Evolutionary conservation across 2,113 vertebrate genomes (phyloP).

Genomic region (Solenodon paradoxus): DNA sequence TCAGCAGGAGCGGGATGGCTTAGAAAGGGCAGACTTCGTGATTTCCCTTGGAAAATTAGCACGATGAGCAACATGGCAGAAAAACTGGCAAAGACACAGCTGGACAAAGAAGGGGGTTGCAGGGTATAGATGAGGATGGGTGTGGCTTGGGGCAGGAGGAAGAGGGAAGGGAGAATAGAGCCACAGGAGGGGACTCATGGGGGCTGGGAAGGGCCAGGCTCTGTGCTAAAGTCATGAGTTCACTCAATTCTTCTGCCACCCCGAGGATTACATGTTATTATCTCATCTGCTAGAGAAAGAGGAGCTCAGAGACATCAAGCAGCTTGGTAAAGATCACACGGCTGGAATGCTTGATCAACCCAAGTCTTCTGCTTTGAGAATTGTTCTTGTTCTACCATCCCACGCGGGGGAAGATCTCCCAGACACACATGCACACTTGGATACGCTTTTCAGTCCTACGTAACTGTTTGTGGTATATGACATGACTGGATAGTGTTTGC

Average conservation of each 20-base stretch:
- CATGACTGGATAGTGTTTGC: not conserved
- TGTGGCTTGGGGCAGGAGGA: not conserved
- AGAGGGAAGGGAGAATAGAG: not conserved
- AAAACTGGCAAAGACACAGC: not conserved
- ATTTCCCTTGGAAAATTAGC: conserved; percentile 69
- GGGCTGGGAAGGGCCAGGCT: not conserved
- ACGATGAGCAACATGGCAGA: conserved; percentile 36
- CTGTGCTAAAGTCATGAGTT: no score
- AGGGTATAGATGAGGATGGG: not conserved
- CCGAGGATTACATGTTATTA: not conserved
- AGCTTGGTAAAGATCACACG: not conserved
- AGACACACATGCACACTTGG: not conserved
- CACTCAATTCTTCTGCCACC: no score
- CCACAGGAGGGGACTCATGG: not conserved
- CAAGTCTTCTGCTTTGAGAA: not conserved
- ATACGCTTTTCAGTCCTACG: not conserved
- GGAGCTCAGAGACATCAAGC: not conserved
- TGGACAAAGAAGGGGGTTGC: not conserved
- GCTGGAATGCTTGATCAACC: not conserved
- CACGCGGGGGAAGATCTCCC: not conserved
- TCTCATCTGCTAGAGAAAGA: not conserved
- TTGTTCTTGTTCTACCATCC: not conserved
- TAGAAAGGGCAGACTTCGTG: conserved; percentile 60
- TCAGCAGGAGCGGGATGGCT: conserved; percentile 48
- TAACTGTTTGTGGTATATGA: not conserved